A percentile compares a stretch with the other conserved stretches of the same genome.
phyloP scores from a whole-genome alignment of 2,888 invertebrate genomes.

The Idaea dimidiata region DNA sequence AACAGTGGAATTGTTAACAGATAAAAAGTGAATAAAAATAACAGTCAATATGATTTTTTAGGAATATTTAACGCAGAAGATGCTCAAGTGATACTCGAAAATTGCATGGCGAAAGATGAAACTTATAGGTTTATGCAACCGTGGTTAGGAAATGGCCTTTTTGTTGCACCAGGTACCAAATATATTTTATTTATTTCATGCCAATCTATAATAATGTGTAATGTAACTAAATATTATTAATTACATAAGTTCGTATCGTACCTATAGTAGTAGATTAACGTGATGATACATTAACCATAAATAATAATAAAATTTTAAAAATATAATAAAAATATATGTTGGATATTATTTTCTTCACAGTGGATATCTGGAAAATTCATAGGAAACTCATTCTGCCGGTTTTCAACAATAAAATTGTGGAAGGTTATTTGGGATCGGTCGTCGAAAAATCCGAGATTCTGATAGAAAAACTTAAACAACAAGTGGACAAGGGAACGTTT shows the following conservation, averaged over 20 bases:
- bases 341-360: conserved; percentile 42
- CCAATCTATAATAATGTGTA: too few relatives aligned
- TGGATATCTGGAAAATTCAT: conserved; percentile 81
- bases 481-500: conserved; percentile 55
- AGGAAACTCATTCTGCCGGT: conserved; percentile 83
- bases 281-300: too few relatives aligned
- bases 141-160: conserved; percentile 70
- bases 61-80: conserved; percentile 61
- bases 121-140: conserved; percentile 64
- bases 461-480: conserved; percentile 61
- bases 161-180: conserved; percentile 60
- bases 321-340: not conserved
- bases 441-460: conserved; percentile 79
- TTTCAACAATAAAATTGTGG: conserved; percentile 84
- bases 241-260: too few relatives aligned
- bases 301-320: too few relatives aligned
- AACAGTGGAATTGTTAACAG: not conserved
- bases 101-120: conserved; percentile 64
- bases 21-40: not conserved
- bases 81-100: conserved; percentile 61
- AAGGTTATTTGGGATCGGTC: conserved; percentile 82
- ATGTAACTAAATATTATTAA: too few relatives aligned
- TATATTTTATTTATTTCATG: not conserved
- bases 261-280: too few relatives aligned
- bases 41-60: too few relatives aligned